Conservation (phyloP, 35 echinoderm and acorn worm genomes). For the Amphiura filiformis region DNA sequence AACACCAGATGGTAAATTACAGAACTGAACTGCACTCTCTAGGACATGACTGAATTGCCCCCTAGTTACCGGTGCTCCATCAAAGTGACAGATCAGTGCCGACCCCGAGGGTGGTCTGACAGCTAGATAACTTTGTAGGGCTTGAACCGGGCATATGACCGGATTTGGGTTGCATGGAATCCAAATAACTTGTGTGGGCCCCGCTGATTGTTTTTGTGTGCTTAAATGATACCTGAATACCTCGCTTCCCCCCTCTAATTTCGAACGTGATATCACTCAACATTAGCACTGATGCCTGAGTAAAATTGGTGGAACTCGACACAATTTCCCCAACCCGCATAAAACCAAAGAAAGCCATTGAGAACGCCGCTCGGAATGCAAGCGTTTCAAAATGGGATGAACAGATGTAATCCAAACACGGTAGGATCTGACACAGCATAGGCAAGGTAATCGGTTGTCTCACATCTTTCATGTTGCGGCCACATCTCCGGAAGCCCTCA, state of each 20-base stretch:
- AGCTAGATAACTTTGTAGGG: not conserved
- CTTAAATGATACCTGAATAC: not conserved
- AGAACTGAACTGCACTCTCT: not conserved
- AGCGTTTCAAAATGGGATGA: not conserved
- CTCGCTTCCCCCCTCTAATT: too few species aligned
- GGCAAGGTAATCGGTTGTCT: conserved; percentile 16
- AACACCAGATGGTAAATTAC: not conserved
- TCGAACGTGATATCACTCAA: not conserved
- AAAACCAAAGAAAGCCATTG: conserved; percentile 10
- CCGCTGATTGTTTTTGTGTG: conserved; percentile 9
- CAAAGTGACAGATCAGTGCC: conserved; percentile 27
- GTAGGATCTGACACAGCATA: not conserved
- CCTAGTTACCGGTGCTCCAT: not conserved
- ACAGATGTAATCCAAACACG: not conserved
- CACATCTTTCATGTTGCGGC: not conserved
- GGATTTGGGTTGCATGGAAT: not conserved
- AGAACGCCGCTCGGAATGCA: conserved; percentile 6
- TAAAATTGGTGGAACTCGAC: not conserved
- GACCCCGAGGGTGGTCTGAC: not conserved
- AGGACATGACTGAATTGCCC: conserved; percentile 2
- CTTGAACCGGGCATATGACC: conserved; percentile 10
- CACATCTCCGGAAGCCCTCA: not conserved
- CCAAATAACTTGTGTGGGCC: conserved; percentile 10
- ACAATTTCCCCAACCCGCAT: not conserved
- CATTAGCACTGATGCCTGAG: not conserved